These are phyloP conservation scores for Tapirus indicus DNA, from an alignment of 2,797 vertebrate genomes.

Conservation along the genomic window DNA sequence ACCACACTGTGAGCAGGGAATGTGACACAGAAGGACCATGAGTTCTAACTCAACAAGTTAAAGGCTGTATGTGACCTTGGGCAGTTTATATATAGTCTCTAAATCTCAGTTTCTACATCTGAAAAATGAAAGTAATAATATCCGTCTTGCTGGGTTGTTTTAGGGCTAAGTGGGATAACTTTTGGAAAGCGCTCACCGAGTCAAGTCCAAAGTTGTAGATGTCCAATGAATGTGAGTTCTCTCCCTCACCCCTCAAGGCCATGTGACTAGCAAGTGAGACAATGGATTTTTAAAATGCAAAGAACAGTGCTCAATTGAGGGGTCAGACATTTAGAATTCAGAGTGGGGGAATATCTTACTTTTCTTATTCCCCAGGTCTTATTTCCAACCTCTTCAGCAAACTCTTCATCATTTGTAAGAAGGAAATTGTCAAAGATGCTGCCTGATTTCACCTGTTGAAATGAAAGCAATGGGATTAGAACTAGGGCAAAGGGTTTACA, in stretches of 20 bases:
- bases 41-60: neutral
- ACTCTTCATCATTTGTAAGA: constrained; percentile 91
- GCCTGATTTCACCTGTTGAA: constrained; percentile 91
- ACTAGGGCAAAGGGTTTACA: neutral
- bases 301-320: neutral
- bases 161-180: neutral
- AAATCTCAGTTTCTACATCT: constrained; percentile 35
- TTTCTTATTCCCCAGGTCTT: constrained; percentile 92
- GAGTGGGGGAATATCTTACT: constrained; percentile 79
- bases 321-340: neutral
- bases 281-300: constrained; percentile 55
- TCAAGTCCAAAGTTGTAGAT: neutral
- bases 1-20: neutral
- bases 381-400: constrained; percentile 92
- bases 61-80: neutral
- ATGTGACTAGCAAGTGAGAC: neutral
- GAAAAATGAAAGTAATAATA: neutral
- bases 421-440: constrained; percentile 95
- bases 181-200: constrained; percentile 45
- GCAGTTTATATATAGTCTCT: neutral
- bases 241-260: neutral
- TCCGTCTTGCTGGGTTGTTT: neutral
- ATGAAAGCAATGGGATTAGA: constrained; percentile 45
- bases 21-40: neutral
- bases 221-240: neutral